Evolutionary conservation across 2,113 vertebrate genomes (phyloP).

Genomic region (Eupsittula cactorum): DNA sequence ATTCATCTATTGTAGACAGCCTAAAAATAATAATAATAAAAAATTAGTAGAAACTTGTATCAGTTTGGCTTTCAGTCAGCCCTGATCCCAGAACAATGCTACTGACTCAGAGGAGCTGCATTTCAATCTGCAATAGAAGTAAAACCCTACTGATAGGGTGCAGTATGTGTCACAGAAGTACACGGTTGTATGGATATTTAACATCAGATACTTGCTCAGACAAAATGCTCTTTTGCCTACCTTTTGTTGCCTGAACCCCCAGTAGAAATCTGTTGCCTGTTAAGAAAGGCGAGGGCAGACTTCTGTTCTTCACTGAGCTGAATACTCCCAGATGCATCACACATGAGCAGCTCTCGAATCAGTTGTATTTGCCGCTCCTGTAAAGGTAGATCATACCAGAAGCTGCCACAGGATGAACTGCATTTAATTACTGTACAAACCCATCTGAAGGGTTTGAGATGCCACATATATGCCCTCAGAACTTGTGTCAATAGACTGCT

Average conservation of each 20-base stretch:
- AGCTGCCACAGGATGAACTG: background rate
- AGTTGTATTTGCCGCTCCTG: slow-evolving; percentile 96
- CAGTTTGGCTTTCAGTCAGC: background rate
- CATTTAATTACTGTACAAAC: background rate
- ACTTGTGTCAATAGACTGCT: slow-evolving; percentile 28
- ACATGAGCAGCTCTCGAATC: slow-evolving; percentile 92
- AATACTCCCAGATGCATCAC: slow-evolving; percentile 91
- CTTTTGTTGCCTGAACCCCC: slow-evolving; percentile 82
- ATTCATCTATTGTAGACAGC: slow-evolving; percentile 94
- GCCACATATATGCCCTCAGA: slow-evolving; percentile 18
- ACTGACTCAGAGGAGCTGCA: background rate
- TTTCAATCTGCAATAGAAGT: background rate
- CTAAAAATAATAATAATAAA: slow-evolving; percentile 64
- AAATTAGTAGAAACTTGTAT: background rate
- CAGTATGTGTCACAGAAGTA: background rate
- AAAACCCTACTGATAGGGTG: background rate
- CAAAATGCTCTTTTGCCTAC: slow-evolving; percentile 70
- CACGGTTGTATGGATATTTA: background rate
- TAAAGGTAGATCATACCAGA: background rate
- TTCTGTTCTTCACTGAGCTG: slow-evolving; percentile 95
- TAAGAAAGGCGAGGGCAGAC: slow-evolving; percentile 92
- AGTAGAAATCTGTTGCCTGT: slow-evolving; percentile 77
- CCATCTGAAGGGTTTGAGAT: background rate
- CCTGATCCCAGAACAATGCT: background rate
- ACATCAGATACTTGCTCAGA: background rate